These are phyloP conservation scores for Drosophila tropicalis DNA, from an alignment of 1,140 invertebrate genomes.

Conservation along the genomic window DNA sequence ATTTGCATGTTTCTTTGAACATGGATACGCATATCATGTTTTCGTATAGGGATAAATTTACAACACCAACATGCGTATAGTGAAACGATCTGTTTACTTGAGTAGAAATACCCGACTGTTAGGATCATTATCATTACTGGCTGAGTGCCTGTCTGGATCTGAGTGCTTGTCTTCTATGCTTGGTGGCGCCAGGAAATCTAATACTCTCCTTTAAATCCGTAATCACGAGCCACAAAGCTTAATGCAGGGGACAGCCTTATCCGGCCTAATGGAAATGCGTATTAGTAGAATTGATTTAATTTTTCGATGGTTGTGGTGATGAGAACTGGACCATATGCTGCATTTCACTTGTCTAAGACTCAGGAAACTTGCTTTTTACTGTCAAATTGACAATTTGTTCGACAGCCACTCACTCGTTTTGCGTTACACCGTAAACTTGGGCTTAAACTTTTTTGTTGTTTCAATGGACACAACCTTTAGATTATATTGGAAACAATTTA, in stretches of 20 bases:
- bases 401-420: slow-evolving; percentile 8
- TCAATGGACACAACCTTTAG: slow-evolving; percentile 70
- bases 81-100: slow-evolving; percentile 9
- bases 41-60: slow-evolving; percentile 26
- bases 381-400: not conserved
- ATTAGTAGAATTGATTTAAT: not conserved
- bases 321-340: slow-evolving; percentile 63
- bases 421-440: slow-evolving; percentile 49
- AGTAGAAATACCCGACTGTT: slow-evolving; percentile 12
- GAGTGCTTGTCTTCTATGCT: slow-evolving; percentile 47
- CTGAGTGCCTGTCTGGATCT: slow-evolving; percentile 23
- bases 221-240: too few relatives aligned
- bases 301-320: slow-evolving; percentile 22
- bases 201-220: slow-evolving; percentile 17
- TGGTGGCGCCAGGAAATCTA: slow-evolving; percentile 61
- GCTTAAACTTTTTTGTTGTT: slow-evolving; percentile 53
- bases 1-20: slow-evolving; percentile 45
- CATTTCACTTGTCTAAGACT: slow-evolving; percentile 18
- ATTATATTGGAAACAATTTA: slow-evolving; percentile 82
- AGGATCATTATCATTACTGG: slow-evolving; percentile 29
- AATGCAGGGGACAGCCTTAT: too few relatives aligned
- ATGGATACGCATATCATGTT: slow-evolving; percentile 31
- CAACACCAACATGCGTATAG: slow-evolving; percentile 5
- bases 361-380: not conserved
- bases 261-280: not conserved